Conservation (phyloP, 1,140 invertebrate species). For the Paralvinella palmiformis region DNA sequence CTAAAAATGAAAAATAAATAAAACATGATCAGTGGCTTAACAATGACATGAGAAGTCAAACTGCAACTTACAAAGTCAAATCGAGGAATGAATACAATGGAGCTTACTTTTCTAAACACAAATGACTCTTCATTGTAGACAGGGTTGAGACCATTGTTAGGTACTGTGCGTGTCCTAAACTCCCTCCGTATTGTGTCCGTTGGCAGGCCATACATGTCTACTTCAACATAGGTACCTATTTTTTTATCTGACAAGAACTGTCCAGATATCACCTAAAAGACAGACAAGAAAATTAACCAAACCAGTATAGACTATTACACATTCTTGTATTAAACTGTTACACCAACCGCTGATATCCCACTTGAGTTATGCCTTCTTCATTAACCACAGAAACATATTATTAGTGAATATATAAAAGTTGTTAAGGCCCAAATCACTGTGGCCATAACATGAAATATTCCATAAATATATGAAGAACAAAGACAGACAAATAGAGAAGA, state of each 20-base stretch:
- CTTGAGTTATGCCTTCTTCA: too few species aligned
- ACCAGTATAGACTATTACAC: too few species aligned
- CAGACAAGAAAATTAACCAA: too few species aligned
- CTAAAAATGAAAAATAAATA: background rate
- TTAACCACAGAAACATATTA: too few species aligned
- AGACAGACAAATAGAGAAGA: too few species aligned
- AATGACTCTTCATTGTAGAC: conserved; percentile 97
- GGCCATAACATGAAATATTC: too few species aligned
- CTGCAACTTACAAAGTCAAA: background rate
- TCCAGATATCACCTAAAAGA: conserved; percentile 87
- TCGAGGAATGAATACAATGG: background rate
- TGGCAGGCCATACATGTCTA: conserved; percentile 99
- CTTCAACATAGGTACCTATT: conserved; percentile 97
- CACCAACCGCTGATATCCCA: too few species aligned
- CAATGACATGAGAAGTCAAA: background rate
- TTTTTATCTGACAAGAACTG: conserved; percentile 99
- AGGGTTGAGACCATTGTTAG: conserved; percentile 90
- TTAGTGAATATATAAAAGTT: too few species aligned
- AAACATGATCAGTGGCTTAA: background rate
- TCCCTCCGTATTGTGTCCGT: conserved; percentile 98
- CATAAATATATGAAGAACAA: too few species aligned
- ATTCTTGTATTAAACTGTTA: too few species aligned
- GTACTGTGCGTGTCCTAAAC: conserved; percentile 91
- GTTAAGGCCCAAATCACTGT: too few species aligned
- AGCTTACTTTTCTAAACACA: conserved; percentile 83